Percentiles rank a stretch among this genome's conserved stretches.
Conservation (phyloP, 2,797 vertebrate species). For the Poeciliopsis gracilis region DNA sequence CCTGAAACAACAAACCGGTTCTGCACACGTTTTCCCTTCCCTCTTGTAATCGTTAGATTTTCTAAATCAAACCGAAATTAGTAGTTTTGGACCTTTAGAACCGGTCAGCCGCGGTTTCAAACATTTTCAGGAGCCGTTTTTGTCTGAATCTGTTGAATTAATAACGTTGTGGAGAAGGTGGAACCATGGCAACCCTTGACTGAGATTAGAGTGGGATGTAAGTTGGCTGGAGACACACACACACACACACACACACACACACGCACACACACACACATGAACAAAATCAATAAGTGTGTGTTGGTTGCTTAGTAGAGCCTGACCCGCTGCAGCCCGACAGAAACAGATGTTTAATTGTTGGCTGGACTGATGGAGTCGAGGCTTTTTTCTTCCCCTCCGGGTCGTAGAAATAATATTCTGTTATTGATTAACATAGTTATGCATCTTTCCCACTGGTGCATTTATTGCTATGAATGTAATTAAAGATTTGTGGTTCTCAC, state of each 20-base stretch:
- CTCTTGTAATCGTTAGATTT: neutral
- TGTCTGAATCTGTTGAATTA: conserved; percentile 69
- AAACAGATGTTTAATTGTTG: conserved; percentile 64
- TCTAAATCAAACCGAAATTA: neutral
- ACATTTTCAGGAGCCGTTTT: conserved; percentile 26
- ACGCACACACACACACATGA: conserved; percentile 17
- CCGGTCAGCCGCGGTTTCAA: conserved; percentile 19
- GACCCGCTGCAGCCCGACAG: conserved; percentile 39
- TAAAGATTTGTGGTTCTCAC: too few species aligned
- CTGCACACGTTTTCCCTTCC: conserved; percentile 13
- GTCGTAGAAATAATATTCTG: conserved; percentile 28
- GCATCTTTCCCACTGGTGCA: conserved; percentile 9
- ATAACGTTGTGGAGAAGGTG: conserved; percentile 64
- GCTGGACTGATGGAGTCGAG: conserved; percentile 47
- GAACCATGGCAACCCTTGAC: conserved; percentile 79
- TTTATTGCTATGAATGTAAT: neutral
- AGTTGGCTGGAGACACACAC: conserved; percentile 58
- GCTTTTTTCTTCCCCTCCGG: conserved; percentile 25
- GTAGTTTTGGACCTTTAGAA: conserved; percentile 4
- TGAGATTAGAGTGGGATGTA: conserved; percentile 71
- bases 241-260: conserved; percentile 19
- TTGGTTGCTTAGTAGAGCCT: conserved; percentile 43
- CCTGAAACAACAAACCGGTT: conserved; percentile 42
- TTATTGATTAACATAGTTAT: conserved; percentile 21
- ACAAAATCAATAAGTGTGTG: conserved; percentile 66